A percentile compares a stretch with the other conserved stretches of the same genome.
phyloP scores from a whole-genome alignment of 2,797 vertebrate species.

The Scyliorhinus canicula region DNA sequence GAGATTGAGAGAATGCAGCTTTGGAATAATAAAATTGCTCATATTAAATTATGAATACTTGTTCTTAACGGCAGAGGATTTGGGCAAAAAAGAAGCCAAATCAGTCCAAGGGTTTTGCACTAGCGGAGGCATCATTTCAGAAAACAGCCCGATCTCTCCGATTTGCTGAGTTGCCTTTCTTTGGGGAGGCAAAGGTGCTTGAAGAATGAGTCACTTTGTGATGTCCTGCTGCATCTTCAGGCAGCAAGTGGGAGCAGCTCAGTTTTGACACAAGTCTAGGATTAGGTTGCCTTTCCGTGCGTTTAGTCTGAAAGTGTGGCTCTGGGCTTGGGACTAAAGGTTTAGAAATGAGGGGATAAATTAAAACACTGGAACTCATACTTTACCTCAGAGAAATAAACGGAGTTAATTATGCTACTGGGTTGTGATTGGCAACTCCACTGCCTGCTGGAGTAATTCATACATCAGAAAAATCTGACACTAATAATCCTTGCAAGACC shows the following conservation, averaged over 20 bases:
- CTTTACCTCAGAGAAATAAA: neutral
- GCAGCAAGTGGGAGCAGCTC: neutral
- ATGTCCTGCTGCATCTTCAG: slow-evolving; percentile 17
- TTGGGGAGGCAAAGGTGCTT: neutral
- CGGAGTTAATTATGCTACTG: neutral
- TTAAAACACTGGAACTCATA: neutral
- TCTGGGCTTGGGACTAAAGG: neutral
- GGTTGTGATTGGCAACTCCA: neutral
- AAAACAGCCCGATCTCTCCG: neutral
- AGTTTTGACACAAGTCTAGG: neutral
- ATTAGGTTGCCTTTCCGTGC: neutral
- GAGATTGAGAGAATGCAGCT: neutral
- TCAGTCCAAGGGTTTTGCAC: neutral
- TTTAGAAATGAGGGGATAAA: neutral
- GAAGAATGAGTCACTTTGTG: neutral
- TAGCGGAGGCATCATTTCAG: neutral
- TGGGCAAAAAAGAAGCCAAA: neutral
- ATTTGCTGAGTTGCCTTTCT: neutral
- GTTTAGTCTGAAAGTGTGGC: neutral
- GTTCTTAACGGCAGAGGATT: neutral
- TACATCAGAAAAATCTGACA: neutral
- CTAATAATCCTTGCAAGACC: slow-evolving; percentile 14
- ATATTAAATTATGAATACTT: slow-evolving; percentile 26
- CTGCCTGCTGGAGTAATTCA: neutral
- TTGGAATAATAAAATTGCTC: slow-evolving; percentile 27